Evolutionary conservation across 2,888 invertebrate genomes (phyloP).

Genomic region (Anoncus sp.): DNA sequence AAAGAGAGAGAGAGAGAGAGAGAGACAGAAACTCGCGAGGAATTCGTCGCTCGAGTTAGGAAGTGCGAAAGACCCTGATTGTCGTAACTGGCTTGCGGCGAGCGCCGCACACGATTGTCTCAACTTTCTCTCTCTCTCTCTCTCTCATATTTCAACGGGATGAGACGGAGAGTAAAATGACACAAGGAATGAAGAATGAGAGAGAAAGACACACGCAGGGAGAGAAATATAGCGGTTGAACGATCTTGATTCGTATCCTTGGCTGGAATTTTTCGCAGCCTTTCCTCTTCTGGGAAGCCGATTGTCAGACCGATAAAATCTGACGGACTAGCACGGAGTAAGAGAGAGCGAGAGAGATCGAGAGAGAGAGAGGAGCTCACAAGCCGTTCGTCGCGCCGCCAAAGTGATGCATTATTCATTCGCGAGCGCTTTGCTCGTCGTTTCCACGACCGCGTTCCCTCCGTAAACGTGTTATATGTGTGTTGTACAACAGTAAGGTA

Average conservation of each 20-base stretch:
- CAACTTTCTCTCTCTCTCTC: slow-evolving; percentile 6
- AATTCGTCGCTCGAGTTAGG: slow-evolving; percentile 64
- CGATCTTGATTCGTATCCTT: slow-evolving; percentile 72
- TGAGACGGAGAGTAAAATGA: slow-evolving; percentile 27
- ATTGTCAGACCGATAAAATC: slow-evolving; percentile 74
- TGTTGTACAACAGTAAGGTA: slow-evolving; percentile 53
- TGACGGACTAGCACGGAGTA: slow-evolving; percentile 66
- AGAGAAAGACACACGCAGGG: slow-evolving; percentile 31
- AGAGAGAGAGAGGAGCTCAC: slow-evolving; percentile 47
- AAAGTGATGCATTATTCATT: slow-evolving; percentile 67
- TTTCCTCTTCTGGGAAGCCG: slow-evolving; percentile 76
- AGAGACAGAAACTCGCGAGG: no score
- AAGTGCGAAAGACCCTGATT: slow-evolving; percentile 63
- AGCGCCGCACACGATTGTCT: slow-evolving; percentile 20
- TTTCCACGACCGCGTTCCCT: slow-evolving; percentile 56
- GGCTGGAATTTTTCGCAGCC: slow-evolving; percentile 74
- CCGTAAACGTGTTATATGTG: slow-evolving; percentile 55
- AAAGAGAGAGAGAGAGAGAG: slow-evolving; percentile 14
- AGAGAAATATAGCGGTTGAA: slow-evolving; percentile 64
- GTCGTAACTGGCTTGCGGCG: slow-evolving; percentile 58
- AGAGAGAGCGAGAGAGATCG: slow-evolving; percentile 42
- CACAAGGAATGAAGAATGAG: slow-evolving; percentile 3
- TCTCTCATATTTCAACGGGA: slow-evolving; percentile 1
- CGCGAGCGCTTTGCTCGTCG: slow-evolving; percentile 52
- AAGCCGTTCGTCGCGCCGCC: slow-evolving; percentile 54